Conservation (phyloP, 2,797 vertebrate genomes). For the Vultur gryphus region DNA sequence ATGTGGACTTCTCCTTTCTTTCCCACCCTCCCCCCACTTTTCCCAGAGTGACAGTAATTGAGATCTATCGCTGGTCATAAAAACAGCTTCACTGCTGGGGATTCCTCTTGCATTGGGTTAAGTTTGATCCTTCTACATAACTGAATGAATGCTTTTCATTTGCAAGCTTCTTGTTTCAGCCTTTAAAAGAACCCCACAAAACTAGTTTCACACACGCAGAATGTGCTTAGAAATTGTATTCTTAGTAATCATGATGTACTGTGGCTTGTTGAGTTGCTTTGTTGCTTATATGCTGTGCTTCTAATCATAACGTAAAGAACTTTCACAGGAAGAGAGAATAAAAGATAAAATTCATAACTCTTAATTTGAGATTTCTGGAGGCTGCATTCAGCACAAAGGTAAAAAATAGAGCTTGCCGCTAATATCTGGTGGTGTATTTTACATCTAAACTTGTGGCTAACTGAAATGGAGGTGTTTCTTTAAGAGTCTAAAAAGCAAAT, state of each 20-base stretch:
- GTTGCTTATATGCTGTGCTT: background rate
- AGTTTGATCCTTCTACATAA: background rate
- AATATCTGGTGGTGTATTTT: background rate
- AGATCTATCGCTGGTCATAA: background rate
- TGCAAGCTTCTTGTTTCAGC: background rate
- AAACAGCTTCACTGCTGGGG: background rate
- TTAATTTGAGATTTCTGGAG: background rate
- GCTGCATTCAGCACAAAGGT: background rate
- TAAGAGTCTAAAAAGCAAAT: background rate
- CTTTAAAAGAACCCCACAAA: background rate
- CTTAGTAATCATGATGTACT: background rate
- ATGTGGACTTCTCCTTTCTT: background rate
- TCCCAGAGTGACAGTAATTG: background rate
- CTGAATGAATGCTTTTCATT: background rate
- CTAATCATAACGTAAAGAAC: background rate
- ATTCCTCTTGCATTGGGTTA: background rate
- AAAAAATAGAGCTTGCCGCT: background rate
- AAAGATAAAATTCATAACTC: background rate
- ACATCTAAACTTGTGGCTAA: background rate
- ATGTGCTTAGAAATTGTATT: background rate
- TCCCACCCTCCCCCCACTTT: conserved; percentile 45
- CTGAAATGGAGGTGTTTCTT: background rate
- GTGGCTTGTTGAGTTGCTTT: background rate
- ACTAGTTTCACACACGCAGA: background rate
- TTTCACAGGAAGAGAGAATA: background rate